phyloP scores from a whole-genome alignment of 2,797 vertebrate genomes.

The Mastacembelus armatus region DNA sequence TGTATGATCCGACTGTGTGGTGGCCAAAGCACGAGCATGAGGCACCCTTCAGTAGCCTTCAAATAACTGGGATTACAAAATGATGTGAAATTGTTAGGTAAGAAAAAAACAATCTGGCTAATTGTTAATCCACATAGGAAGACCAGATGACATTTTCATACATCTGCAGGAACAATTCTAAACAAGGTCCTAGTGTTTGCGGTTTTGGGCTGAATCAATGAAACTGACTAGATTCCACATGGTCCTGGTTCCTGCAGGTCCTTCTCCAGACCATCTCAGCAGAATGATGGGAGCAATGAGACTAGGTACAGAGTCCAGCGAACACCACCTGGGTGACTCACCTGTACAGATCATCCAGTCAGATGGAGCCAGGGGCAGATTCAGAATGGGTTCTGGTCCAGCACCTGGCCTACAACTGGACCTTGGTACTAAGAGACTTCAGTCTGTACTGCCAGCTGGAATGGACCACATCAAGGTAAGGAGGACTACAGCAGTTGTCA shows the following conservation, averaged over 20 bases:
- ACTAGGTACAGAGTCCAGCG: constrained; percentile 7
- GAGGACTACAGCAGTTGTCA: too few relatives aligned
- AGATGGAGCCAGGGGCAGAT: not conserved
- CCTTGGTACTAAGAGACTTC: not conserved
- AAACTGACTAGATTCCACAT: not conserved
- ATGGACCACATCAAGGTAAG: constrained; percentile 31
- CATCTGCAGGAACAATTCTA: too few relatives aligned
- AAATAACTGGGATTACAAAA: too few relatives aligned
- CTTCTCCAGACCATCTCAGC: constrained; percentile 26
- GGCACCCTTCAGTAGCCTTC: too few relatives aligned
- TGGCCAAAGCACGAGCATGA: too few relatives aligned
- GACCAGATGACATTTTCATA: too few relatives aligned
- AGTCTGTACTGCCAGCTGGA: not conserved
- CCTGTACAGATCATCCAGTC: not conserved
- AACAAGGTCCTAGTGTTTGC: not conserved
- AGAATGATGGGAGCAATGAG: constrained; percentile 36
- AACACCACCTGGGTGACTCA: not conserved
- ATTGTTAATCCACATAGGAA: too few relatives aligned
- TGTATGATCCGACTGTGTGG: too few relatives aligned
- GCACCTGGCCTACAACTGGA: not conserved
- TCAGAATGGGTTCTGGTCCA: not conserved
- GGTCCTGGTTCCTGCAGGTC: constrained; percentile 26
- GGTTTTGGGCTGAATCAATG: not conserved
- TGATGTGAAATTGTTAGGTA: too few relatives aligned
- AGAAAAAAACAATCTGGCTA: too few relatives aligned